Base-by-base conservation (phyloP, 2,888 invertebrate genomes). In the Drosophila gaucha region DNA sequence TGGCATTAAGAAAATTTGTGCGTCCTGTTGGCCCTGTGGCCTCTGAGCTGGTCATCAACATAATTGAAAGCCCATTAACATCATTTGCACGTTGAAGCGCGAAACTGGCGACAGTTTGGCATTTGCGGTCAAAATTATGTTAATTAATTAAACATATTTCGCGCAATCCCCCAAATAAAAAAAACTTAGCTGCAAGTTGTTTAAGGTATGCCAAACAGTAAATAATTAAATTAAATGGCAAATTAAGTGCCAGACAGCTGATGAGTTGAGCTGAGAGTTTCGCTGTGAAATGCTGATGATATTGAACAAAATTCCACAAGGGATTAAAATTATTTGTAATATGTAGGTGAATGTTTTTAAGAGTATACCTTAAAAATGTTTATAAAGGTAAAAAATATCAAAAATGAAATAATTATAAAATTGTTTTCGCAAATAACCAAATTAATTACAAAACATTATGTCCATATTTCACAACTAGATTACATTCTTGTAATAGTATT, bases 51-150 rank as follows among this genome's bases (percentile, higher is more conserved):
- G 38, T 31, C 59, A 54, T 63, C 62, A 56, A 55, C 69, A 59
- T 80, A 82, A 85, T 87, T 84, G 82, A 78, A 85, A 71, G 78
- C 63, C 74, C 68, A 78, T 87, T 82, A 74, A 87, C 82, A 78
- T 74, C 67, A 67, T 67, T 80, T 76, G 65, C 59, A 64, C 64
- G 44, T 44, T 80, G 78, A 63, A 71, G 86, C 78, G 80, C 67
- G 46, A 74, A 80, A 67, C 71, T 60, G 67, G 65, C 62, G 70
- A 77, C 80, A 84, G 44, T 67, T 77, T 54, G 50, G 10, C 28
- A 24, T 39, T 39, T 50, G 31, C 44, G 46, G 30, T 39, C 24
- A 20, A 55, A 70, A 74, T 86, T 84, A 66, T 85, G 78, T 80
- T 85, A 78, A 82, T 85, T 87, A 87, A 78, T 80, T 87, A 80